phyloP scores from a whole-genome alignment of 1,140 invertebrate genomes.

The Drosophila takahashii region DNA sequence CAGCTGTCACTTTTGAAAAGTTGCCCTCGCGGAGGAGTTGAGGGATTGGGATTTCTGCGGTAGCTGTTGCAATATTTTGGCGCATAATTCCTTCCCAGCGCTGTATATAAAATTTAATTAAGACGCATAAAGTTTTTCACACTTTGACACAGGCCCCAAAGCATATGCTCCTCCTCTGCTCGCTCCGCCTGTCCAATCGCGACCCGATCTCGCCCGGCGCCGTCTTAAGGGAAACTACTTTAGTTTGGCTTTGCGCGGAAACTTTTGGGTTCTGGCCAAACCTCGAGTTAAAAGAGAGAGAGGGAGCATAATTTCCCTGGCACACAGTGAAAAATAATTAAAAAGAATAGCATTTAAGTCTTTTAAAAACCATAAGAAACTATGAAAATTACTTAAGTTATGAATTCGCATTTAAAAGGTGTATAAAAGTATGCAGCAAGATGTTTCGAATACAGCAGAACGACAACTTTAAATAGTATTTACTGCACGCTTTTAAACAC shows the following conservation, averaged over 20 bases:
- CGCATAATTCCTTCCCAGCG: conserved; percentile 53
- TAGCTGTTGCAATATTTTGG: conserved; percentile 52
- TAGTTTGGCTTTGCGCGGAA: conserved; percentile 67
- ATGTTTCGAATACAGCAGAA: no score
- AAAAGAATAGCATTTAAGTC: neutral
- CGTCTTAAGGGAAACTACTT: conserved; percentile 72
- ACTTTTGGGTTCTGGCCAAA: conserved; percentile 49
- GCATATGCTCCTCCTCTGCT: conserved; percentile 61
- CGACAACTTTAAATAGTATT: no score
- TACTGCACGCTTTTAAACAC: no score
- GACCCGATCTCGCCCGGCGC: conserved; percentile 54
- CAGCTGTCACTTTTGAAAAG: conserved; percentile 82
- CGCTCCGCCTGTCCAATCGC: conserved; percentile 44
- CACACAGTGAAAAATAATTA: conserved; percentile 30
- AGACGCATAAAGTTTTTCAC: conserved; percentile 81
- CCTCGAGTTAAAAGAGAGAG: conserved; percentile 12
- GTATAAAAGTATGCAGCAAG: no score
- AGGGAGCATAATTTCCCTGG: conserved; percentile 43
- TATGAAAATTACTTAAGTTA: no score
- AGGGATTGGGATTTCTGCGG: conserved; percentile 48
- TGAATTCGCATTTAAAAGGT: no score
- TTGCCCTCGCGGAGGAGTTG: conserved; percentile 43
- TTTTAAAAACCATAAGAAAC: no score
- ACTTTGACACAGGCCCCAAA: conserved; percentile 77
- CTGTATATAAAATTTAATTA: conserved; percentile 80